A percentile compares a stretch with the other conserved stretches of the same genome.
These are phyloP conservation scores for Episyrphus balteatus DNA, from an alignment of 1,140 invertebrate genomes.

Conservation along the genomic window DNA sequence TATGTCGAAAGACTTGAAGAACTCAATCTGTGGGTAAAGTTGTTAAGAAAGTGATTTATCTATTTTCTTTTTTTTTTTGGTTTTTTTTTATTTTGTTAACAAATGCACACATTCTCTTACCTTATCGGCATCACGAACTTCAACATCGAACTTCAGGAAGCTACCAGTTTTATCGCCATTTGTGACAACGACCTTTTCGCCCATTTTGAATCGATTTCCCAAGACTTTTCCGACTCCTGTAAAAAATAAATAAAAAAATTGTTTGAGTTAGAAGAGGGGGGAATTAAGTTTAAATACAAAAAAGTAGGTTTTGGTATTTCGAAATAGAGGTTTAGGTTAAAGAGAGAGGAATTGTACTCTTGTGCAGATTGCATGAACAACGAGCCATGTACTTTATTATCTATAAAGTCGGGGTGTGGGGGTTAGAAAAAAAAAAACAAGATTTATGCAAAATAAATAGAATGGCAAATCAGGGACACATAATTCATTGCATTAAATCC, in stretches of 20 bases:
- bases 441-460: too few relatives aligned
- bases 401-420: background rate
- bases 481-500: too few relatives aligned
- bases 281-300: too few relatives aligned
- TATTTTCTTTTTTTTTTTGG: slow-evolving; percentile 1
- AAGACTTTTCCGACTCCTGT: slow-evolving; percentile 25
- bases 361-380: too few relatives aligned
- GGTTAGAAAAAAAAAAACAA: background rate
- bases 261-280: too few relatives aligned
- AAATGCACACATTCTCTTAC: slow-evolving; percentile 10
- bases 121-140: slow-evolving; percentile 32
- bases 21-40: slow-evolving; percentile 20
- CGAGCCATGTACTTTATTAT: background rate
- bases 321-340: too few relatives aligned
- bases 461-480: too few relatives aligned
- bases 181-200: slow-evolving; percentile 28
- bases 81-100: background rate
- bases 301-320: too few relatives aligned
- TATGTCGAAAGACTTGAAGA: slow-evolving; percentile 27
- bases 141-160: slow-evolving; percentile 30
- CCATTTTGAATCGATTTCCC: slow-evolving; percentile 19
- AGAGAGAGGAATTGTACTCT: too few relatives aligned
- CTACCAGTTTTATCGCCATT: slow-evolving; percentile 23
- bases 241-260: background rate
- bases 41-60: slow-evolving; percentile 3